A percentile compares a stretch with the other conserved stretches of the same genome.
Conservation (phyloP, 2,797 vertebrate species). For the Rhinogobio ventralis region DNA sequence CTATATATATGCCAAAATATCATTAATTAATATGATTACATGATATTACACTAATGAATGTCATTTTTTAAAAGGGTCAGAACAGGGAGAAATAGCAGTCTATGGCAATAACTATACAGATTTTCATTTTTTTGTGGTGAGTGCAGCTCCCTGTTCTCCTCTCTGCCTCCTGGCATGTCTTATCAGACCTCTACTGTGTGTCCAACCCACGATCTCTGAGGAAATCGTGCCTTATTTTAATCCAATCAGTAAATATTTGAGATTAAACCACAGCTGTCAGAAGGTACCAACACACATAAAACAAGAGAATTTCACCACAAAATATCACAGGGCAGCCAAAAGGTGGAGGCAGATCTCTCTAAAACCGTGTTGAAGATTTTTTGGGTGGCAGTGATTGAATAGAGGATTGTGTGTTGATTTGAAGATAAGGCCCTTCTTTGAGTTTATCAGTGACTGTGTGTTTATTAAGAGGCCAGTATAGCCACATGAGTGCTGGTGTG, state of each 20-base stretch:
- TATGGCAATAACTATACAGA: not conserved
- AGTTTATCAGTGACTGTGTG: conserved; percentile 20
- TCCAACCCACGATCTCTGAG: conserved; percentile 1
- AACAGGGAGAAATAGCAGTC: not conserved
- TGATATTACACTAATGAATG: not conserved
- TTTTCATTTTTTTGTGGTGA: not conserved
- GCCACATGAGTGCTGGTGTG: conserved; percentile 36
- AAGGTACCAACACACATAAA: not conserved
- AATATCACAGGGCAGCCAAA: conserved; percentile 22
- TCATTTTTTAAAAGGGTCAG: not conserved
- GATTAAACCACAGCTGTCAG: not conserved
- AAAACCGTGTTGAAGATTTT: conserved; percentile 7
- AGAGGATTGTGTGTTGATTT: conserved; percentile 11
- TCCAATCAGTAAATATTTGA: conserved; percentile 50
- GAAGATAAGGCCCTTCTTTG: not conserved
- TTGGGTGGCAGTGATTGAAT: conserved; percentile 17
- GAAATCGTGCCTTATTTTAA: conserved; percentile 49
- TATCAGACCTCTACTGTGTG: not conserved
- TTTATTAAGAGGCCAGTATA: conserved; percentile 14
- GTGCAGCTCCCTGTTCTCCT: not conserved
- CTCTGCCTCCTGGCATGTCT: conserved; percentile 39
- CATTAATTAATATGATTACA: not conserved
- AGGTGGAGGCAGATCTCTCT: conserved; percentile 43
- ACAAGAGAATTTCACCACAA: not conserved
- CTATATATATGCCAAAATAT: not conserved